Conservation (phyloP, 2,888 invertebrate species). For the Chaitophorus viminalis region DNA sequence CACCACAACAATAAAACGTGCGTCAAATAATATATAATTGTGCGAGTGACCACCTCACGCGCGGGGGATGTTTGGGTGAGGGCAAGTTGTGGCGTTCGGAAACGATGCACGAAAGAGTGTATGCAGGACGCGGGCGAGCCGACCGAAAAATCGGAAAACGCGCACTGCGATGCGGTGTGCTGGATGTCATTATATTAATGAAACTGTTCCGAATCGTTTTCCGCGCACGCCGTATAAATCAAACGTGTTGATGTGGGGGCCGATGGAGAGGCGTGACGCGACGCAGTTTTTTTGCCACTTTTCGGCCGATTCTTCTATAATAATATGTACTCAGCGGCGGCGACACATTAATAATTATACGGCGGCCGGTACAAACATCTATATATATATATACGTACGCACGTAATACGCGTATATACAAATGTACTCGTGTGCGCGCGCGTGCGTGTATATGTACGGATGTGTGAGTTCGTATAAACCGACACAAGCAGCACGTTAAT, state of each 20-base stretch:
- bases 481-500: slow-evolving; percentile 14
- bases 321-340: neutral
- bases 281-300: slow-evolving; percentile 32
- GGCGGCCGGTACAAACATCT: neutral
- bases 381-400: neutral
- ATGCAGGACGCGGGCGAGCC: neutral
- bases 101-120: neutral
- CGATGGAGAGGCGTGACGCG: neutral
- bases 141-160: slow-evolving; percentile 43
- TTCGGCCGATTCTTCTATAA: slow-evolving; percentile 40
- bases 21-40: slow-evolving; percentile 39
- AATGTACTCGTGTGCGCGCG: no score
- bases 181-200: slow-evolving; percentile 46
- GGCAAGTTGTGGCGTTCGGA: no score
- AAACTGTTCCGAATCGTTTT: slow-evolving; percentile 40
- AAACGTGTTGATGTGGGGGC: neutral
- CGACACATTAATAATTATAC: slow-evolving; percentile 13
- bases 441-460: no score
- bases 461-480: neutral
- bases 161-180: neutral
- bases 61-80: no score
- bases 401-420: no score
- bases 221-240: slow-evolving; percentile 25
- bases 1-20: slow-evolving; percentile 32
- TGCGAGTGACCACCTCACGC: neutral